Conservation (phyloP, 2,888 invertebrate genomes). For the Achlya flavicornis region DNA sequence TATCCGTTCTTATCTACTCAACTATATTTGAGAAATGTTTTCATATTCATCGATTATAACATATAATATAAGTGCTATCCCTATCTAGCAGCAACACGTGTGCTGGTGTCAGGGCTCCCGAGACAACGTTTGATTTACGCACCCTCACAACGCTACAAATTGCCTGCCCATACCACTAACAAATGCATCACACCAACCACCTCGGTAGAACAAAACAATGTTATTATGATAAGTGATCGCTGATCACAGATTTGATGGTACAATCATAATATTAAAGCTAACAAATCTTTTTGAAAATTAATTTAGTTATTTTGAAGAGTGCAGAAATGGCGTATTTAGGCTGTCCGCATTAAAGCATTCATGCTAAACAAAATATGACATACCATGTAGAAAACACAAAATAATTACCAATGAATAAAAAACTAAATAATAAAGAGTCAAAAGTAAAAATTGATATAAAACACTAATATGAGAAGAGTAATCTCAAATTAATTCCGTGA, state of each 20-base stretch:
- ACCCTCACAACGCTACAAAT: slow-evolving; percentile 60
- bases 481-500: slow-evolving; percentile 23
- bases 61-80: slow-evolving; percentile 35
- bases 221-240: slow-evolving; percentile 13
- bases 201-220: slow-evolving; percentile 18
- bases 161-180: slow-evolving; percentile 56
- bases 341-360: too few relatives aligned
- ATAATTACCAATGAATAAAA: too few relatives aligned
- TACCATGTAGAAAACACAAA: too few relatives aligned
- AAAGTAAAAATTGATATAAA: too few relatives aligned
- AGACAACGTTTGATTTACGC: slow-evolving; percentile 72
- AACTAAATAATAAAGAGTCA: too few relatives aligned
- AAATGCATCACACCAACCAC: slow-evolving; percentile 50
- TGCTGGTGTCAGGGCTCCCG: slow-evolving; percentile 44
- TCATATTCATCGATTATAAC: slow-evolving; percentile 27
- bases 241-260: slow-evolving; percentile 10
- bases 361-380: too few relatives aligned
- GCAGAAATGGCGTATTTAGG: too few relatives aligned
- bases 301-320: too few relatives aligned
- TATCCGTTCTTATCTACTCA: too few relatives aligned
- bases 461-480: neutral
- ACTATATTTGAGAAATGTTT: neutral
- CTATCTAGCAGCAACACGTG: slow-evolving; percentile 59
- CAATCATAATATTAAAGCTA: neutral
- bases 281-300: neutral